Percentiles rank a stretch among this genome's conserved stretches.
Conservation (phyloP, 2,888 invertebrate genomes). For the Baccha elongata region DNA sequence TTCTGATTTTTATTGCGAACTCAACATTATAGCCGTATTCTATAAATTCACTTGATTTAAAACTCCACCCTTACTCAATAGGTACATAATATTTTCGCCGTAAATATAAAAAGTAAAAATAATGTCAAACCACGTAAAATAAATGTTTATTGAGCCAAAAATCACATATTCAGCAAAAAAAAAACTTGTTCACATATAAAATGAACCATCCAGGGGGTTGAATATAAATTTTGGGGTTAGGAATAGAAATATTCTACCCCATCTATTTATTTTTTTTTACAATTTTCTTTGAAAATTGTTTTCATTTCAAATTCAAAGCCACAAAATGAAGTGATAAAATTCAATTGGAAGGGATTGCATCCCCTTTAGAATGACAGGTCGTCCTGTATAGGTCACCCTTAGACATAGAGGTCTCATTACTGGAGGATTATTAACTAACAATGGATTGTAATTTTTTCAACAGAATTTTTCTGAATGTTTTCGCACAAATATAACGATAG, state of each 20-base stretch:
- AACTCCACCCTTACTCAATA: neutral
- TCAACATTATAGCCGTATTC: slow-evolving; percentile 41
- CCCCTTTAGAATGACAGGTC: slow-evolving; percentile 28
- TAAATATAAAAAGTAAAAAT: slow-evolving; percentile 1
- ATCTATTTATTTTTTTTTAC: slow-evolving; percentile 6
- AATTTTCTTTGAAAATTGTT: slow-evolving; percentile 60
- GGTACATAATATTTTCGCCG: neutral
- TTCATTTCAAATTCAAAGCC: slow-evolving; percentile 73
- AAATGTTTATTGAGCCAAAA: slow-evolving; percentile 65
- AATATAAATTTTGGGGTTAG: slow-evolving; percentile 45
- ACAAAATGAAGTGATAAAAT: slow-evolving; percentile 73
- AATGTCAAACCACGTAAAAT: slow-evolving; percentile 60
- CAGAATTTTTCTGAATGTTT: slow-evolving; percentile 36
- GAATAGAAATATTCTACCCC: neutral
- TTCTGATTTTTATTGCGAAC: slow-evolving; percentile 64
- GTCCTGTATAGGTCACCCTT: slow-evolving; percentile 56
- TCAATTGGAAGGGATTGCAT: slow-evolving; percentile 50
- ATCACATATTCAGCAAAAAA: slow-evolving; percentile 63
- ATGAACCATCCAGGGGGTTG: slow-evolving; percentile 27
- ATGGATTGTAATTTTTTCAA: slow-evolving; percentile 67
- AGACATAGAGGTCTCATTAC: slow-evolving; percentile 69
- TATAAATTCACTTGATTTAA: slow-evolving; percentile 31
- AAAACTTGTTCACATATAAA: slow-evolving; percentile 44
- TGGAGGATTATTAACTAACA: slow-evolving; percentile 70
- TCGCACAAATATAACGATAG: slow-evolving; percentile 45